Evolutionary conservation across 2,797 vertebrate species (phyloP), one percentile per base, ranked within the genome.

Genomic region (Tinamus major): DNA sequence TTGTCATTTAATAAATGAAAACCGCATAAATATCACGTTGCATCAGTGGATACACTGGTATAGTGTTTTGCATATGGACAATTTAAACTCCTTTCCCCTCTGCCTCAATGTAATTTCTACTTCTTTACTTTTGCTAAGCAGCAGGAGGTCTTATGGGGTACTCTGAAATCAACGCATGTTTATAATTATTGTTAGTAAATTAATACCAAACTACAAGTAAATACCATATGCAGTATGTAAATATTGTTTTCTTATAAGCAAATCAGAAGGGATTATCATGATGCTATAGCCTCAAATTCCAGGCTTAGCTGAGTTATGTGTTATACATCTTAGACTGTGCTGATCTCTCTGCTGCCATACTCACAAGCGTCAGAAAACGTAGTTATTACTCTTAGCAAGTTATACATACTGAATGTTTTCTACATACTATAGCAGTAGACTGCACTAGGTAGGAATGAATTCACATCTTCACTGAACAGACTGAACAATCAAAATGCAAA

Each of bases 141-240:
- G 72, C 85, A 85, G 64, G 31, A 76, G 39, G n/a, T 48, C 89
- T 72, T 68, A 49, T 78, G 95, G 94, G 94, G 85, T 19, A 18
- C 58, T 85, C 79, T 68, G 70, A 87, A 96, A 94, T 88, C 87
- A 80, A 91, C 87, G 26, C 4, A 0, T 87, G 82, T 86, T 92
- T 70, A 6, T 85, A 94, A 92, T 94, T 86, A n/a, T 83, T 88
- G 83, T 90, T 58, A 77, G 87, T 53, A 92, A 91, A 95, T 94
- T 62, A 91, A 95, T 82, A 75, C 53, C 71, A 87, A 29, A 91
- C 33, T 86, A 41, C 49, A 75, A 82, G 92, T 77, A 94, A 95
- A 93, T 48, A 85, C 65, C 49, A 75, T 10, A 13, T 1, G 2
- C 31, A 51, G 71, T 41, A 65, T 37, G 80, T 61, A 89, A 92